Percentiles rank a stretch among this genome's conserved stretches.
These are phyloP conservation scores for Hoplodrina blanda DNA, from an alignment of 2,888 invertebrate species.

Conservation along the genomic window DNA sequence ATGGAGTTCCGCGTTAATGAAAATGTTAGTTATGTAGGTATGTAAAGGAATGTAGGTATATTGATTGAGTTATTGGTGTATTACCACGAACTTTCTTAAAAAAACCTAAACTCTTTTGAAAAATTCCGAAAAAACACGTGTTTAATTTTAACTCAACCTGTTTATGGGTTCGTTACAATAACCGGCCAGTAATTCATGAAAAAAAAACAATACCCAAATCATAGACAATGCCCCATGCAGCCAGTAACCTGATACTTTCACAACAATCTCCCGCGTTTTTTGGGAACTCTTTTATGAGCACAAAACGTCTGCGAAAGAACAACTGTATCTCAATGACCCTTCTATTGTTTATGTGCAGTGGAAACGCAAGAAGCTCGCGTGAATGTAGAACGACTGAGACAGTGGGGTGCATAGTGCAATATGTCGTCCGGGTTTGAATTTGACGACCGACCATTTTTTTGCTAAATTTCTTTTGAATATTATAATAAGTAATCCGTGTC, in stretches of 20 bases:
- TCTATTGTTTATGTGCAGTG: conserved; percentile 60
- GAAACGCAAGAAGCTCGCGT: conserved; percentile 48
- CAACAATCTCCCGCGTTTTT: conserved; percentile 39
- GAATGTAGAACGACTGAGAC: conserved; percentile 39
- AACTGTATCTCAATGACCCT: conserved; percentile 55
- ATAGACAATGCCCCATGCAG: conserved; percentile 55
- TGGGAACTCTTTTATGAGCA: conserved; percentile 38
- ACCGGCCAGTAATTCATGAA: conserved; percentile 17
- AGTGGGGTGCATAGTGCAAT: conserved; percentile 44
- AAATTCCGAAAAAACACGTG: not conserved
- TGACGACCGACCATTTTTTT: conserved; percentile 34
- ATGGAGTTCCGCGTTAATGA: conserved; percentile 10
- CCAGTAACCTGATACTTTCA: conserved; percentile 47
- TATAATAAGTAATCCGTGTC: not conserved
- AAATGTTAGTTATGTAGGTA: conserved; percentile 5
- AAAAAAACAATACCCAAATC: conserved; percentile 52
- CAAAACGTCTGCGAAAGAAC: conserved; percentile 34
- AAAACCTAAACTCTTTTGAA: not conserved
- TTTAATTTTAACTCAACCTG: conserved; percentile 1
- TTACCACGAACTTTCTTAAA: not conserved
- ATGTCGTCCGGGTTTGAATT: conserved; percentile 30
- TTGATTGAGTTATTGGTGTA: not conserved
- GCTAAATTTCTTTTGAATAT: conserved; percentile 30
- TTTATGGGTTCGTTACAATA: conserved; percentile 22
- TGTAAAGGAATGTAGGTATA: not conserved